Evolutionary conservation across 1,140 invertebrate genomes (phyloP).

Genomic region (Paraescarpia echinospica): DNA sequence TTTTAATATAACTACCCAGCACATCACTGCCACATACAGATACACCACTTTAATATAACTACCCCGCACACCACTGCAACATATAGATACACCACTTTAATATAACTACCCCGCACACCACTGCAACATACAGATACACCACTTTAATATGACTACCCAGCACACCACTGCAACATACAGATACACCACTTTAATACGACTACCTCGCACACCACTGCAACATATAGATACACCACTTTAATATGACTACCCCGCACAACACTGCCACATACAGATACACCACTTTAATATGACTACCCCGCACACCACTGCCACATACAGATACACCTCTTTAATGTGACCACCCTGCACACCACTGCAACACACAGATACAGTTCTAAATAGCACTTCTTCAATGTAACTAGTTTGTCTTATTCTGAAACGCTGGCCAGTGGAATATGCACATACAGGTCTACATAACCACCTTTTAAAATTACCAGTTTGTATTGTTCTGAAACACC

Average conservation of each 20-base stretch:
- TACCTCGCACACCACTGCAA: slow-evolving; percentile 89
- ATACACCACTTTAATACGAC: too few relatives aligned
- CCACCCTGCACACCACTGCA: too few relatives aligned
- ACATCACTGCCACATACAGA: slow-evolving; percentile 71
- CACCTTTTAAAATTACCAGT: background rate
- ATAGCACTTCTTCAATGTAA: background rate
- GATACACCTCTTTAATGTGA: background rate
- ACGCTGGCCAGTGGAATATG: background rate
- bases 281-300: too few relatives aligned
- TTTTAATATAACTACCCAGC: too few relatives aligned
- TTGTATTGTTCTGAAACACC: background rate
- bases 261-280: slow-evolving; percentile 64
- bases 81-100: background rate
- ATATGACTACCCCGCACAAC: slow-evolving; percentile 94
- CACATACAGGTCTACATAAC: background rate
- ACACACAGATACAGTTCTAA: too few relatives aligned
- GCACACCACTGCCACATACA: slow-evolving; percentile 75
- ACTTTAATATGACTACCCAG: too few relatives aligned
- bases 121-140: slow-evolving; percentile 61
- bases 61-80: slow-evolving; percentile 87
- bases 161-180: slow-evolving; percentile 75
- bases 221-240: background rate
- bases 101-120: slow-evolving; percentile 95
- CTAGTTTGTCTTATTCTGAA: background rate
- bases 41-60: too few relatives aligned